These are phyloP conservation scores for Steromphala cineraria DNA, from an alignment of 2,888 invertebrate genomes.

Conservation along the genomic window DNA sequence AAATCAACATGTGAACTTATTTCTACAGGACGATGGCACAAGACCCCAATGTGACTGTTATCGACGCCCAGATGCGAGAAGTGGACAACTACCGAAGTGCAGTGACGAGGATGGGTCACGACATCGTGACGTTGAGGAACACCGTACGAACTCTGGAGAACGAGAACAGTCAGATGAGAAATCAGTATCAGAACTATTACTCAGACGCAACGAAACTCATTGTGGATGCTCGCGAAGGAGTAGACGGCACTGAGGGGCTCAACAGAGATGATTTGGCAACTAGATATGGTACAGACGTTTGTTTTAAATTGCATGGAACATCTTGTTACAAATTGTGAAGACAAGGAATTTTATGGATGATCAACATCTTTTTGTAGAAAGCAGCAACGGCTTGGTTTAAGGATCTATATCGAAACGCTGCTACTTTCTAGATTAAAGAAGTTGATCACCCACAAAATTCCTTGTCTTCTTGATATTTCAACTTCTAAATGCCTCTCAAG, in stretches of 20 bases:
- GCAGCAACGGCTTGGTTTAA: too few relatives aligned
- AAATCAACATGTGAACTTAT: neutral
- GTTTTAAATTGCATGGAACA: too few relatives aligned
- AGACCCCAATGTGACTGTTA: constrained; percentile 34
- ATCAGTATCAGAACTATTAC: constrained; percentile 59
- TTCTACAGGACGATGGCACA: neutral
- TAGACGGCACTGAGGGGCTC: constrained; percentile 56
- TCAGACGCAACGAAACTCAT: constrained; percentile 66
- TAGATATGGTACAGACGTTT: constrained; percentile 62
- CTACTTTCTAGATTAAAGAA: too few relatives aligned
- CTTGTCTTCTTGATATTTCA: too few relatives aligned
- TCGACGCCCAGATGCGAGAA: constrained; percentile 71
- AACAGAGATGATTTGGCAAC: constrained; percentile 68
- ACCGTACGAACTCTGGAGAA: constrained; percentile 63
- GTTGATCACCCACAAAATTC: too few relatives aligned
- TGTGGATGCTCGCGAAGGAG: constrained; percentile 63
- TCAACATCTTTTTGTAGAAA: too few relatives aligned
- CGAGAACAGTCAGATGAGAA: constrained; percentile 65
- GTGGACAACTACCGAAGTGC: constrained; percentile 69
- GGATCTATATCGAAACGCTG: too few relatives aligned
- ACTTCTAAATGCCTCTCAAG: too few relatives aligned
- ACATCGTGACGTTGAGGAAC: constrained; percentile 65
- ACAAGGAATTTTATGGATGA: too few relatives aligned
- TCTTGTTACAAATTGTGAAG: too few relatives aligned
- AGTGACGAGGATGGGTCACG: constrained; percentile 72